phyloP scores from a whole-genome alignment of 2,113 vertebrate genomes.

The Nibea albiflora region DNA sequence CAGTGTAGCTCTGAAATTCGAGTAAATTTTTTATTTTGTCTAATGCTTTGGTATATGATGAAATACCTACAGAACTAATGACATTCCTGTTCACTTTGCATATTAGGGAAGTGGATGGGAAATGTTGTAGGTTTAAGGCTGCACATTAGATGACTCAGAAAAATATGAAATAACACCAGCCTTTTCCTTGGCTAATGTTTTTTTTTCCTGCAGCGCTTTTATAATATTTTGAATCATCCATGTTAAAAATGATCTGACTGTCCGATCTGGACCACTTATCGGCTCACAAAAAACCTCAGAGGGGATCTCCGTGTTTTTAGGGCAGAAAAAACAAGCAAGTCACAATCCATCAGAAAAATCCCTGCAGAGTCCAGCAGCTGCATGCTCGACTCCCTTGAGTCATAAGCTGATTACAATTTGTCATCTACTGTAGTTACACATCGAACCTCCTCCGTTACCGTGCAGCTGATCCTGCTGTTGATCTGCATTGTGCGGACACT shows the following conservation, averaged over 20 bases:
- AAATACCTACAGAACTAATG: no score
- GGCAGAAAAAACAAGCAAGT: neutral
- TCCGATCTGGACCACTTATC: neutral
- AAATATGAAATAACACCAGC: no score
- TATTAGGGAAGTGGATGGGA: no score
- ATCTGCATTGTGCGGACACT: neutral
- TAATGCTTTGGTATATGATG: no score
- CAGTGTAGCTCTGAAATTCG: no score
- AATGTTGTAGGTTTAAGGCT: no score
- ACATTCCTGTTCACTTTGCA: no score
- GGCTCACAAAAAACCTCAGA: neutral
- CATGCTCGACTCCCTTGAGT: neutral
- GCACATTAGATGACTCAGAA: no score
- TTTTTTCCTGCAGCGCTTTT: neutral
- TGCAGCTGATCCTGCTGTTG: neutral
- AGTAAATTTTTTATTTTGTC: no score
- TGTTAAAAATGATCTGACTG: neutral
- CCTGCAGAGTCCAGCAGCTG: neutral
- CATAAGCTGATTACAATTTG: constrained; percentile 40
- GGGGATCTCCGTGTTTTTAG: constrained; percentile 14
- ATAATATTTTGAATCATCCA: neutral
- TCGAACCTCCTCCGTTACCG: neutral
- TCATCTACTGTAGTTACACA: constrained; percentile 5
- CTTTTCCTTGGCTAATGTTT: no score
- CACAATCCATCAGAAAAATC: neutral